A percentile compares a stretch with the other conserved stretches of the same genome.
Conservation (phyloP, 2,113 vertebrate genomes). For the Ophiodon elongatus region DNA sequence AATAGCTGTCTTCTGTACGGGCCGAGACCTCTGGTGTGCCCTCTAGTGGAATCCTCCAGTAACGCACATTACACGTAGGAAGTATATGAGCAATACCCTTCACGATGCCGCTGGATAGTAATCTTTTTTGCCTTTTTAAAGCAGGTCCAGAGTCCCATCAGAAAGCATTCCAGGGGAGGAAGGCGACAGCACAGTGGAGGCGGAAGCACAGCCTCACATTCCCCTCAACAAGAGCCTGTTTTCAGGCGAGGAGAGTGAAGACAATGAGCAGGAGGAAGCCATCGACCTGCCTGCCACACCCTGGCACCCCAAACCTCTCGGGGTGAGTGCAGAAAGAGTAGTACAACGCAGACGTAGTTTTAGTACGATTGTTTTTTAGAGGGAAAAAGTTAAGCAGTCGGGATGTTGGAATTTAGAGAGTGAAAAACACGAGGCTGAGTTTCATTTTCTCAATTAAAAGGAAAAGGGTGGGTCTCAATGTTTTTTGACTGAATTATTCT, state of each 20-base stretch:
- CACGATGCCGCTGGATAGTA: not conserved
- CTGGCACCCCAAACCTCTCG: constrained; percentile 77
- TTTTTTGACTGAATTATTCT: not conserved
- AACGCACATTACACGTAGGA: not conserved
- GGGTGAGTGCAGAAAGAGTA: constrained; percentile 55
- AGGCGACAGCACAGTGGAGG: constrained; percentile 69
- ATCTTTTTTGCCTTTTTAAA: constrained; percentile 75
- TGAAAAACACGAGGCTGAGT: not conserved
- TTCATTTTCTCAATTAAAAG: not conserved
- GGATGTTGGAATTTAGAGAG: not conserved
- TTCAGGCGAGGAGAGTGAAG: constrained; percentile 92
- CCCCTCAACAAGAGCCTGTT: constrained; percentile 82
- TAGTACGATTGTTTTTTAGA: not conserved
- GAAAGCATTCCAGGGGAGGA: constrained; percentile 82
- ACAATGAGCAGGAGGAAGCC: constrained; percentile 89
- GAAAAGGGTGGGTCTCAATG: not conserved
- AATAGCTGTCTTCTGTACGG: not conserved
- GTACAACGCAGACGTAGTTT: not conserved
- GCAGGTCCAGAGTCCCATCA: constrained; percentile 79
- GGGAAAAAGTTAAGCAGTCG: not conserved
- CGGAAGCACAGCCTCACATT: constrained; percentile 74
- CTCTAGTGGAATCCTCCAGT: not conserved
- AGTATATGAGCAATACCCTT: not conserved
- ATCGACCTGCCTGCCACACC: constrained; percentile 83
- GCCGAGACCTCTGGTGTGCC: not conserved